Evolutionary conservation across 2,888 invertebrate species (phyloP).

Genomic region (Apodemia mormo): DNA sequence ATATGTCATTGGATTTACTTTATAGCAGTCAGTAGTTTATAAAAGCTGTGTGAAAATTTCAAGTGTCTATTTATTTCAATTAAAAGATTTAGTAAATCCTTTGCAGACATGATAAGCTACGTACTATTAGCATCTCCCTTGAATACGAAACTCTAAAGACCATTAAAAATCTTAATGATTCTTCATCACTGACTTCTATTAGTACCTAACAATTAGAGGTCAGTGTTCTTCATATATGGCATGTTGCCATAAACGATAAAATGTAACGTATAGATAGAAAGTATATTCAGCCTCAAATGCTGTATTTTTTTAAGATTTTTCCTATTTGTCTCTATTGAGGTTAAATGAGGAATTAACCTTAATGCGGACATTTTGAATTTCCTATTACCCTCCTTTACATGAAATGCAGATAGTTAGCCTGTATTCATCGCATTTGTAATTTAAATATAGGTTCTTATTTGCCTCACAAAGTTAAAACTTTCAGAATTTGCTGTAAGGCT

Average conservation of each 20-base stretch:
- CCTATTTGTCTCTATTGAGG: neutral
- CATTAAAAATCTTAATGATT: neutral
- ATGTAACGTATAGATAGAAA: neutral
- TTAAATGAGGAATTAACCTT: neutral
- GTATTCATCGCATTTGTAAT: neutral
- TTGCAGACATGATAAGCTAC: too few relatives aligned
- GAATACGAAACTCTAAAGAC: neutral
- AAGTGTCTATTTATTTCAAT: too few relatives aligned
- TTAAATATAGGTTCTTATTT: slow-evolving; percentile 1
- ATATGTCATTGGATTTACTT: too few relatives aligned
- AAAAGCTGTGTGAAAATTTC: too few relatives aligned
- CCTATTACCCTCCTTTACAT: neutral
- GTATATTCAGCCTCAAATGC: neutral
- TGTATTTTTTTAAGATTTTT: neutral
- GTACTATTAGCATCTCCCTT: too few relatives aligned
- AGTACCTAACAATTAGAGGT: too few relatives aligned
- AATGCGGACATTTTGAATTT: neutral
- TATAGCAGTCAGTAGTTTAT: too few relatives aligned
- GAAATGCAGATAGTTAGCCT: slow-evolving; percentile 7
- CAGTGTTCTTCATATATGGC: neutral
- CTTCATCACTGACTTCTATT: too few relatives aligned
- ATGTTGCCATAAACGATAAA: neutral
- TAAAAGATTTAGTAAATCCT: too few relatives aligned
- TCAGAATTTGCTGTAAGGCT: neutral
- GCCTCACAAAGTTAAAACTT: neutral